Evolutionary conservation across 1,140 invertebrate genomes (phyloP).

Genomic region (Hypsibius dujardini): DNA sequence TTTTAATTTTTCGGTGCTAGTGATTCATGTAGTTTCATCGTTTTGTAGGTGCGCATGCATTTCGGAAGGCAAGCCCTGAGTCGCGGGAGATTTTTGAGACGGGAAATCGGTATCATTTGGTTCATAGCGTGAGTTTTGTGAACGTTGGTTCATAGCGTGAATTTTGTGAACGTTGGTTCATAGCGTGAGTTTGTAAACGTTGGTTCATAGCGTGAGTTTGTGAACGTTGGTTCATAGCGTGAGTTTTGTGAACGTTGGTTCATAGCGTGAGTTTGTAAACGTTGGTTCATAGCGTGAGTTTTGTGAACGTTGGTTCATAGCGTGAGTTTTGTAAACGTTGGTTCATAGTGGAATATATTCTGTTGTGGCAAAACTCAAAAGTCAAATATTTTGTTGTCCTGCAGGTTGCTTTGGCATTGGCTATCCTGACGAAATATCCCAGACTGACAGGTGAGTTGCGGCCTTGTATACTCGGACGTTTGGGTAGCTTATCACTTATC

Average conservation of each 20-base stretch:
- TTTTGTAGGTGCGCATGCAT: neutral
- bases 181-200: neutral
- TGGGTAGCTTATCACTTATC: neutral
- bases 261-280: neutral
- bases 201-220: neutral
- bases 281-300: neutral
- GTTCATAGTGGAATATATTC: neutral
- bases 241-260: neutral
- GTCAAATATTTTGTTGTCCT: neutral
- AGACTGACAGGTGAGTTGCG: neutral
- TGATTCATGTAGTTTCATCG: no score
- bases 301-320: neutral
- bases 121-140: neutral
- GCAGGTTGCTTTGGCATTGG: slow-evolving; percentile 1
- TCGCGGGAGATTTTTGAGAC: slow-evolving; percentile 9
- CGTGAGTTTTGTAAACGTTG: neutral
- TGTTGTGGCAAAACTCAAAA: neutral
- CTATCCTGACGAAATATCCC: neutral
- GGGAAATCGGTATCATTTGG: slow-evolving; percentile 3
- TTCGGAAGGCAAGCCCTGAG: neutral
- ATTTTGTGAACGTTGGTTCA: neutral
- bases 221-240: neutral
- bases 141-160: neutral
- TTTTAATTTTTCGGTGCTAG: no score
- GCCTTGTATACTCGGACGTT: neutral